These are phyloP conservation scores for Heliconius ismenius DNA, from an alignment of 2,888 invertebrate genomes.

Conservation along the genomic window DNA sequence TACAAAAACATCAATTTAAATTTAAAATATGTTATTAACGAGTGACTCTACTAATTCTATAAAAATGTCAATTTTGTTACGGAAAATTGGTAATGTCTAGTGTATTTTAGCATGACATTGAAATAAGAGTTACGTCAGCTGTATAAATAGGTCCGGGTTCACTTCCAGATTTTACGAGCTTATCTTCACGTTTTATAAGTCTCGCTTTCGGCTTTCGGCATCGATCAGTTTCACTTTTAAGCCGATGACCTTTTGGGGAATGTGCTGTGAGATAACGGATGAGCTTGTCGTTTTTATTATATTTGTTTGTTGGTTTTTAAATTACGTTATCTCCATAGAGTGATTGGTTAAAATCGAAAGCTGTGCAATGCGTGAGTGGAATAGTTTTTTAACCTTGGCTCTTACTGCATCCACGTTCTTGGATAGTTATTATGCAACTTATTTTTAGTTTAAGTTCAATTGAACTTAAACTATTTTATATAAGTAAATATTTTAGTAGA, in stretches of 20 bases:
- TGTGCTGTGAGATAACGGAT: conserved; percentile 68
- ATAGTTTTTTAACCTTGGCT: conserved; percentile 53
- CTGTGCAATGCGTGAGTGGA: conserved; percentile 29
- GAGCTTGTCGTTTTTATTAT: conserved; percentile 60
- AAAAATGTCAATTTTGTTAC: background rate
- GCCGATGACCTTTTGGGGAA: conserved; percentile 73
- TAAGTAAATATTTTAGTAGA: background rate
- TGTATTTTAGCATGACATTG: conserved; percentile 59
- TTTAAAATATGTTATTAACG: conserved; percentile 28
- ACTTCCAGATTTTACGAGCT: conserved; percentile 46
- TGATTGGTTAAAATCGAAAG: conserved; percentile 31
- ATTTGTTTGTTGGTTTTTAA: conserved; percentile 8
- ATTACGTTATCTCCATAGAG: background rate
- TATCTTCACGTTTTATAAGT: conserved; percentile 64
- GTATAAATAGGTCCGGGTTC: conserved; percentile 56
- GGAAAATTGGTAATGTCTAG: background rate
- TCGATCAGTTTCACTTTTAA: conserved; percentile 76
- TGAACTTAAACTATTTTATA: conserved; percentile 4
- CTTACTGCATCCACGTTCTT: conserved; percentile 49
- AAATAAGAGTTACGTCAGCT: conserved; percentile 65
- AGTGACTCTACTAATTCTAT: background rate
- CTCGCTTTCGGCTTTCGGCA: conserved; percentile 72
- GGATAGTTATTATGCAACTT: conserved; percentile 39
- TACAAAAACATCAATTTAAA: no score
- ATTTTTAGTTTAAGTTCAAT: conserved; percentile 31